Conservation (phyloP, 2,113 vertebrate genomes). For the Manacus vitellinus region DNA sequence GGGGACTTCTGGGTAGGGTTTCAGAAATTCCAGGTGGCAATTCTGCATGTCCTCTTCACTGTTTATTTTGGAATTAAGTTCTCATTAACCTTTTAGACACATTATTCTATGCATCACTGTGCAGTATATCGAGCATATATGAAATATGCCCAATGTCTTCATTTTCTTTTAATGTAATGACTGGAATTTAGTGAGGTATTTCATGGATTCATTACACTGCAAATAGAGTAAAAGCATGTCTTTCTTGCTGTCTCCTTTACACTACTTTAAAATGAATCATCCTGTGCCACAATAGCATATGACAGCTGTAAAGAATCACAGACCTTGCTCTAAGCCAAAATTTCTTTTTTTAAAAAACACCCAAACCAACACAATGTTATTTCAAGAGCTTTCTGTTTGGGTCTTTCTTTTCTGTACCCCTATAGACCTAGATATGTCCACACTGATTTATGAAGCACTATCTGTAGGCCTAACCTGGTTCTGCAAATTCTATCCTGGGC, state of each 20-base stretch:
- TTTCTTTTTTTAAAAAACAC: too few relatives aligned
- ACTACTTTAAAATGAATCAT: background rate
- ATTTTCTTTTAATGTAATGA: background rate
- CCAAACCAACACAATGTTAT: background rate
- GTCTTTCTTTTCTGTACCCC: background rate
- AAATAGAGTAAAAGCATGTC: background rate
- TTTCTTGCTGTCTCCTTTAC: background rate
- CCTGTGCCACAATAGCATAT: background rate
- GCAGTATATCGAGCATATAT: background rate
- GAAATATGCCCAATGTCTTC: background rate
- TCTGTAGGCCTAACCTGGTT: background rate
- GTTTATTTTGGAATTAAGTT: background rate
- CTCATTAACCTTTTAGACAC: background rate
- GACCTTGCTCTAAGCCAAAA: background rate
- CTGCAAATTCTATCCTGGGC: background rate
- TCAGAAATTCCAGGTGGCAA: background rate
- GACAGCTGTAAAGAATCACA: background rate
- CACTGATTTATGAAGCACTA: background rate
- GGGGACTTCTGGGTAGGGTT: background rate
- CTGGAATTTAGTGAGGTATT: background rate
- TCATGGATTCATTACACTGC: background rate
- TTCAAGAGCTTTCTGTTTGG: background rate
- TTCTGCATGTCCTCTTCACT: background rate
- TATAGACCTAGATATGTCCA: background rate
- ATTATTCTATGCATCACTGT: background rate